Evolutionary conservation across 2,113 vertebrate genomes (phyloP).

Genomic region (Odontesthes bonariensis): DNA sequence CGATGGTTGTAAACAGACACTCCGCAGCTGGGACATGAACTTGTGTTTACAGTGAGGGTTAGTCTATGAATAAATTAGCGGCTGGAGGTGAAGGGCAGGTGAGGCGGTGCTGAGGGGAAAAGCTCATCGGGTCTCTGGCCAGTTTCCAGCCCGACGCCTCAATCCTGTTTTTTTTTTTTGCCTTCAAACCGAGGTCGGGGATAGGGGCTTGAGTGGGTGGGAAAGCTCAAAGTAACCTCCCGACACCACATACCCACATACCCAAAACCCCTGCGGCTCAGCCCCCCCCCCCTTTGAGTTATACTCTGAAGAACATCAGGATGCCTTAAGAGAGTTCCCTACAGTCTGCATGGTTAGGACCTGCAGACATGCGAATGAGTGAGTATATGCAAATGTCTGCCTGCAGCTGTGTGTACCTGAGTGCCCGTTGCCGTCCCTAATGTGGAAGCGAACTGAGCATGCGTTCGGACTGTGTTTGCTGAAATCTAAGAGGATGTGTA

Average conservation of each 20-base stretch:
- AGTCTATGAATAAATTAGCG: constrained; percentile 40
- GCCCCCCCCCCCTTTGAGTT: constrained; percentile 3
- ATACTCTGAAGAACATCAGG: constrained; percentile 14
- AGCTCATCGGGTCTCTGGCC: constrained; percentile 20
- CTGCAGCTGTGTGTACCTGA: not conserved
- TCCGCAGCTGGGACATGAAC: constrained; percentile 25
- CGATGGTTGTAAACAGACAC: constrained; percentile 18
- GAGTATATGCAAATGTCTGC: constrained; percentile 2
- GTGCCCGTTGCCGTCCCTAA: not conserved
- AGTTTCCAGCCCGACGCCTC: constrained; percentile 22
- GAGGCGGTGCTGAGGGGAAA: constrained; percentile 30
- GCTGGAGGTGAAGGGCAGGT: constrained; percentile 52
- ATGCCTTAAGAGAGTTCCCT: constrained; percentile 22
- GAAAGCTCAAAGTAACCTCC: constrained; percentile 59
- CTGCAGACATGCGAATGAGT: constrained; percentile 1
- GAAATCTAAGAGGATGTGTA: constrained; percentile 67
- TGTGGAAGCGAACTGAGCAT: constrained; percentile 20
- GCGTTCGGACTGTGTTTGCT: constrained; percentile 45
- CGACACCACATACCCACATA: constrained; percentile 35
- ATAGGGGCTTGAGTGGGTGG: constrained; percentile 57
- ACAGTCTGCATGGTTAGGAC: constrained; percentile 6
- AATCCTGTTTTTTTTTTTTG: constrained; percentile 4
- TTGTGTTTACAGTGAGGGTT: constrained; percentile 14
- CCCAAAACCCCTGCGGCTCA: constrained; percentile 49
- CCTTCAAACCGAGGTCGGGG: constrained; percentile 44